phyloP scores from a whole-genome alignment of 1,140 invertebrate genomes.

The Pseudoatta argentina region DNA sequence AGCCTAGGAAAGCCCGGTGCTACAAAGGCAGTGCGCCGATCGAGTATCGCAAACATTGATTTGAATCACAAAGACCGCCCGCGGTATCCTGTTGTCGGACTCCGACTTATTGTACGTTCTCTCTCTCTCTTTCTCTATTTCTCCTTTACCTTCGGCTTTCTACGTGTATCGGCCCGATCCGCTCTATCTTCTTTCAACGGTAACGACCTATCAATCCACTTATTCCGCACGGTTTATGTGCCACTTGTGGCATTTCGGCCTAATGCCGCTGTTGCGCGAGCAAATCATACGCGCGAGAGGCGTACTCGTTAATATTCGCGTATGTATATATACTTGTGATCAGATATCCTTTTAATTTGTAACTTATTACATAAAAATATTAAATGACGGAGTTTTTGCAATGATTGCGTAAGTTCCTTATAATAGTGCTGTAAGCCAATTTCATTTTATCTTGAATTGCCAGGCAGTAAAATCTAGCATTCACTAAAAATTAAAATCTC shows the following conservation, averaged over 20 bases:
- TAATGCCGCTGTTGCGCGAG: conserved; percentile 52
- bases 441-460: conserved; percentile 1
- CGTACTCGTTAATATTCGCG: conserved; percentile 1
- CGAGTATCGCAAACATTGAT: conserved; percentile 85
- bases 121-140: conserved; percentile 69
- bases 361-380: not conserved
- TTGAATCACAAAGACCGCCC: conserved; percentile 84
- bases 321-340: not conserved
- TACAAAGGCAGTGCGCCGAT: conserved; percentile 80
- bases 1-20: conserved; percentile 70
- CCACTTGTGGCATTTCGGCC: conserved; percentile 80
- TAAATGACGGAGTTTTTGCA: not conserved
- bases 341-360: not conserved
- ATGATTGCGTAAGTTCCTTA: not conserved
- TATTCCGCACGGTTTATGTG: conserved; percentile 81
- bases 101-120: conserved; percentile 79
- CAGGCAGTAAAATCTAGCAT: not conserved
- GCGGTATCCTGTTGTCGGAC: conserved; percentile 81
- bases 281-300: not conserved
- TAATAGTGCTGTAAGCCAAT: not conserved
- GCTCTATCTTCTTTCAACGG: conserved; percentile 49
- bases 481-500: not conserved
- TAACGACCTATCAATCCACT: conserved; percentile 83
- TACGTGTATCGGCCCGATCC: conserved; percentile 53
- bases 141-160: conserved; percentile 65